phyloP scores from a whole-genome alignment of 2,888 invertebrate genomes.

The Tipula lateralis region DNA sequence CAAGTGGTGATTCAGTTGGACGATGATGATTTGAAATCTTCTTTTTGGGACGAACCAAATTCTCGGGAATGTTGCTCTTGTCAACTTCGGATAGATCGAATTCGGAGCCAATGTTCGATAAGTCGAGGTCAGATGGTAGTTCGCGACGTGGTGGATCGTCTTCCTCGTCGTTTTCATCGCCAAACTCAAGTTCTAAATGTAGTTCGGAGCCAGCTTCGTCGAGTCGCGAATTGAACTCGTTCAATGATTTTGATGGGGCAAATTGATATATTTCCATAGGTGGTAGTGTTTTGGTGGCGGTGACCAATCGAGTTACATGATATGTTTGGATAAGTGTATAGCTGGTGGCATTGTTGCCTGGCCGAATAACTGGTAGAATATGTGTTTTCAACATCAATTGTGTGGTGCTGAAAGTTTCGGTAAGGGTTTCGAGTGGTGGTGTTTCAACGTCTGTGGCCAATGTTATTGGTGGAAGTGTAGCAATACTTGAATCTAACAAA shows the following conservation, averaged over 20 bases:
- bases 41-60: constrained; percentile 47
- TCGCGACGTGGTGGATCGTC: constrained; percentile 50
- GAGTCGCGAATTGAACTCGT: constrained; percentile 81
- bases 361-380: constrained; percentile 74
- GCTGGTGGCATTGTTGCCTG: constrained; percentile 66
- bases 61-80: constrained; percentile 56
- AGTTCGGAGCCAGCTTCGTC: constrained; percentile 87
- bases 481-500: constrained; percentile 70
- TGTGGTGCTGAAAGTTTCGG: constrained; percentile 88
- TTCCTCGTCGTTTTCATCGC: constrained; percentile 68
- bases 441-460: constrained; percentile 73
- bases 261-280: constrained; percentile 84
- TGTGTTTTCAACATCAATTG: constrained; percentile 85
- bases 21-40: constrained; percentile 43
- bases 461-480: constrained; percentile 75
- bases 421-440: constrained; percentile 79
- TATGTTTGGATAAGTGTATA: constrained; percentile 86
- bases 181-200: constrained; percentile 79
- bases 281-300: constrained; percentile 84
- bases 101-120: constrained; percentile 67
- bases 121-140: constrained; percentile 61
- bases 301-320: constrained; percentile 77
- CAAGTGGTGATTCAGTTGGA: constrained; percentile 41
- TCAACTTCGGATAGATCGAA: constrained; percentile 68
- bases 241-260: constrained; percentile 77